phyloP scores from a whole-genome alignment of 1,140 invertebrate species.

The Lamellibrachia luymesi region DNA sequence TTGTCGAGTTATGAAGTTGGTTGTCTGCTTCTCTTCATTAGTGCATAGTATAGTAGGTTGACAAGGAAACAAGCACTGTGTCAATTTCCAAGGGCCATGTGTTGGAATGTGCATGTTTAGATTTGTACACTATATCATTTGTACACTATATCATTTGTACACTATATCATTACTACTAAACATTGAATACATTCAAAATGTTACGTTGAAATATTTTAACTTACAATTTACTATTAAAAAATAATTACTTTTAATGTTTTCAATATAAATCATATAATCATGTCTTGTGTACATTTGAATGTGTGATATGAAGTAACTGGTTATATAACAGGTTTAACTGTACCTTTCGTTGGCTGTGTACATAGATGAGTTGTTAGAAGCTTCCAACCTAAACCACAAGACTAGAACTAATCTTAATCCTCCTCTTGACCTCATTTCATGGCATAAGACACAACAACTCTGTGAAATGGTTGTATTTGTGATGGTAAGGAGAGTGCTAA shows the following conservation, averaged over 20 bases:
- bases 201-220: neutral
- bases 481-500: neutral
- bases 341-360: too few species aligned
- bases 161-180: neutral
- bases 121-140: too few species aligned
- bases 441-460: neutral
- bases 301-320: neutral
- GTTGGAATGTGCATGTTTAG: too few species aligned
- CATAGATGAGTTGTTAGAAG: too few species aligned
- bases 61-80: too few species aligned
- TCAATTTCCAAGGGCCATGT: too few species aligned
- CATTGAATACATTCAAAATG: neutral
- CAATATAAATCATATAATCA: too few species aligned
- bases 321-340: too few species aligned
- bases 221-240: neutral
- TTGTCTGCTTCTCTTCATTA: neutral
- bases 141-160: too few species aligned
- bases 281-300: neutral
- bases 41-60: neutral
- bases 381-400: too few species aligned
- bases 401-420: neutral
- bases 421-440: neutral
- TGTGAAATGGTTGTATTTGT: neutral
- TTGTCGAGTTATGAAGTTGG: neutral
- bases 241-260: too few species aligned